Base-by-base conservation (phyloP, 1,140 invertebrate species). In the Magallana angulata region DNA sequence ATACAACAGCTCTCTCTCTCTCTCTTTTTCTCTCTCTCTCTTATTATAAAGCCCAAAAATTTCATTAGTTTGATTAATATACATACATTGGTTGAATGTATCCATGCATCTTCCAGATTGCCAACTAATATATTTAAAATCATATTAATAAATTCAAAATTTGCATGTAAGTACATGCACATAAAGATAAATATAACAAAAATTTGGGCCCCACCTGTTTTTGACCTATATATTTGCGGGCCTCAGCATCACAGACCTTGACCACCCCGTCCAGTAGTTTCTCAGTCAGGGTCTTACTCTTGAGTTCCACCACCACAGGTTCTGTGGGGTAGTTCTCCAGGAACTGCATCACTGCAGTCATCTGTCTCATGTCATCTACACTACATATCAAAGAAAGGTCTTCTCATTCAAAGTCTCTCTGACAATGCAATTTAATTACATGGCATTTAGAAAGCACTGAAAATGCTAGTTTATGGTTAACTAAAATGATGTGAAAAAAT, bases 341-440 rank as follows among this genome's bases (percentile, higher is more conserved):
- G 93, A 97, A 97, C 91, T 97, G 96, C 30, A 97, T 95, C 90
- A 96, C 97, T 71, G 96, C 95, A 14, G 96, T 95, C 64, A 97
- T 92, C 84, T 96, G 95, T 90, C 97, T 97, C 89, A 96, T 96
- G 60, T 95, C 93, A 80, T 96, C 96, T 91, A 95, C 95, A 91
- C 96, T 96, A 91, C 14, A 94, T 92, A 64, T n/a, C 14, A 64
- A 64, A 16, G 14, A 64, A n/a, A 64, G 16, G 16, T 16, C 16
- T 16, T 18, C 14, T n/a, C 14, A 64, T 7, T 18, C 16, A 64
- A 64, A 64, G 11, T 18, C 16, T 64, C 16, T 16, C 7, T 64
- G 12, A 14, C 16, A 64, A 16, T 64, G 16, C 11, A 64, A 64
- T 48, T 48, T 48, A 5, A 48, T 5, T 48, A 48, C 5, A 48